Percentiles rank a stretch among this genome's conserved stretches.
These are phyloP conservation scores for Odontomachus brunneus DNA, from an alignment of 1,140 invertebrate species.

Conservation along the genomic window DNA sequence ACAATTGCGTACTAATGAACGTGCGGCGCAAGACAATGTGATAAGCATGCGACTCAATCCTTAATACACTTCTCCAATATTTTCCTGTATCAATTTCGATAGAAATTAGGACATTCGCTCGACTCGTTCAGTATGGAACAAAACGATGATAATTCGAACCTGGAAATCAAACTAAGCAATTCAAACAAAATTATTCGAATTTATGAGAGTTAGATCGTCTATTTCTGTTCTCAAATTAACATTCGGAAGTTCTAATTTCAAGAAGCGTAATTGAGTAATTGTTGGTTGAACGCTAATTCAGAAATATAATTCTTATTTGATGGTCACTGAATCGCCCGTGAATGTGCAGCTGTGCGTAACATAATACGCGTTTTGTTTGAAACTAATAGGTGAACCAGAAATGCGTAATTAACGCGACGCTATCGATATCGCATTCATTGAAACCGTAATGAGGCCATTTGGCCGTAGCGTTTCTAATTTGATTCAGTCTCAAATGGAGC, in stretches of 20 bases:
- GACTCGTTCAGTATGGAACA: neutral
- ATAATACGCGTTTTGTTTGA: constrained; percentile 25
- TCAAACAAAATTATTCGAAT: too few species aligned
- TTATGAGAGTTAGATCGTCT: too few species aligned
- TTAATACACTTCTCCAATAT: neutral
- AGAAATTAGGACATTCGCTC: too few species aligned
- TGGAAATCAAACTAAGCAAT: too few species aligned
- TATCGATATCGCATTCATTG: constrained; percentile 27
- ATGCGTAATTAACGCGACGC: constrained; percentile 51
- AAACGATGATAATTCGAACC: constrained; percentile 18
- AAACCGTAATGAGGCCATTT: constrained; percentile 41
- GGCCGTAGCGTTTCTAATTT: neutral
- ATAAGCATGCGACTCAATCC: constrained; percentile 6
- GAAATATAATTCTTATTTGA: constrained; percentile 12
- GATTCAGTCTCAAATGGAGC: constrained; percentile 19
- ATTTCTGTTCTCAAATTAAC: neutral
- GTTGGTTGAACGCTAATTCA: neutral
- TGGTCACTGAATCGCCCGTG: neutral
- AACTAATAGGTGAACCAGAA: constrained; percentile 38
- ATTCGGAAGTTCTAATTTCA: neutral
- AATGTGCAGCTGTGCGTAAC: neutral
- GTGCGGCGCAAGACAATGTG: constrained; percentile 16
- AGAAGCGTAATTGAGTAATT: neutral
- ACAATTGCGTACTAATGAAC: constrained; percentile 62
- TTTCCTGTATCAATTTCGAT: neutral